phyloP scores from a whole-genome alignment of 2,113 vertebrate genomes.

The Gracilinanus agilis region DNA sequence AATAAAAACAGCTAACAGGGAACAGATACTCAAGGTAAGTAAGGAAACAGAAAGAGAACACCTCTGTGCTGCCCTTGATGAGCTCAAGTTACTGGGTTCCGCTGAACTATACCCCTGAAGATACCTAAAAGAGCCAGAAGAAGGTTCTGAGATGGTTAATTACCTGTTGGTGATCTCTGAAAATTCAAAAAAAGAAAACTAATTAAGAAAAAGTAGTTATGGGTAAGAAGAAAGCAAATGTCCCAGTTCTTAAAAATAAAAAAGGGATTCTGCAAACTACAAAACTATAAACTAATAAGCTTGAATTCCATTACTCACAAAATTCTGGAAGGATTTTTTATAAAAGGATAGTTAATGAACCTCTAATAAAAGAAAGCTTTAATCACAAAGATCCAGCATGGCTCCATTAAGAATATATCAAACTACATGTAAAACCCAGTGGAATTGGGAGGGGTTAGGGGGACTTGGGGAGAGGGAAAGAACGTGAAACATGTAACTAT shows the following conservation, averaged over 20 bases:
- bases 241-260: neutral
- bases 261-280: neutral
- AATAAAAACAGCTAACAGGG: neutral
- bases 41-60: neutral
- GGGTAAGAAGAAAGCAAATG: neutral
- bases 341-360: no score
- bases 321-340: no score
- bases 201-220: neutral
- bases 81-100: neutral
- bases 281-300: neutral
- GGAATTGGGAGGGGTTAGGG: no score
- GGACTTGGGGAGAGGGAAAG: no score
- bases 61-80: neutral
- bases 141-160: neutral
- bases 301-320: neutral
- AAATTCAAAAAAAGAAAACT: neutral
- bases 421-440: no score
- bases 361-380: no score
- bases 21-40: neutral
- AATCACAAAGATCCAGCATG: no score
- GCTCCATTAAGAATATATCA: no score
- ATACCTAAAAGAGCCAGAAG: neutral
- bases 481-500: no score
- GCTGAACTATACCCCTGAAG: neutral
- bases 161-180: neutral